Evolutionary conservation across 2,888 invertebrate genomes (phyloP).

Genomic region (Erpobdella octoculata): DNA sequence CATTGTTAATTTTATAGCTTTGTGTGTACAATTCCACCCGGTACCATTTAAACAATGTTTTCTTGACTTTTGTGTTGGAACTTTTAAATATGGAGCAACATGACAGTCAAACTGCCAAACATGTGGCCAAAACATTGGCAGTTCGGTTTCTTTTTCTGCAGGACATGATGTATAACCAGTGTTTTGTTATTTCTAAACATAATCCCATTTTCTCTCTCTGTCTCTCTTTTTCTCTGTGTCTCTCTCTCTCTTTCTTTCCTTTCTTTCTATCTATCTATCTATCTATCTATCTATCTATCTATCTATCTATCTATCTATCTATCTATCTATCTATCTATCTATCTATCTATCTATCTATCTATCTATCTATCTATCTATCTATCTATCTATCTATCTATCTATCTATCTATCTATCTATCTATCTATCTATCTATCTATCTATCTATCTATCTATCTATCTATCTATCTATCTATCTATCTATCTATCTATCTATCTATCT

Average conservation of each 20-base stretch:
- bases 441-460: conserved; percentile 1
- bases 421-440: conserved; percentile 5
- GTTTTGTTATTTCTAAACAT: no score
- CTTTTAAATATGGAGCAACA: no score
- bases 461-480: neutral
- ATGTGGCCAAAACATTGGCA: no score
- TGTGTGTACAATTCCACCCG: neutral
- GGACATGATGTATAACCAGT: no score
- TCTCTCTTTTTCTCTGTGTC: no score
- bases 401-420: conserved; percentile 5
- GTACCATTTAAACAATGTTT: no score
- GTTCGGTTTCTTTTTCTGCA: no score
- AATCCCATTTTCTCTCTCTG: no score
- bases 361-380: neutral
- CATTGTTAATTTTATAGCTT: neutral
- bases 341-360: neutral
- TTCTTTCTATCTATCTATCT: neutral
- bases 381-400: neutral
- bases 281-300: neutral
- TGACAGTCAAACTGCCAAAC: no score
- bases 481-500: neutral
- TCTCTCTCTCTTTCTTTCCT: no score
- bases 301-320: neutral
- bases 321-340: neutral
- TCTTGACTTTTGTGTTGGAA: no score